Conservation (phyloP, 37 sponge, comb jelly and placozoan genomes). For the Halichondria panicea region DNA sequence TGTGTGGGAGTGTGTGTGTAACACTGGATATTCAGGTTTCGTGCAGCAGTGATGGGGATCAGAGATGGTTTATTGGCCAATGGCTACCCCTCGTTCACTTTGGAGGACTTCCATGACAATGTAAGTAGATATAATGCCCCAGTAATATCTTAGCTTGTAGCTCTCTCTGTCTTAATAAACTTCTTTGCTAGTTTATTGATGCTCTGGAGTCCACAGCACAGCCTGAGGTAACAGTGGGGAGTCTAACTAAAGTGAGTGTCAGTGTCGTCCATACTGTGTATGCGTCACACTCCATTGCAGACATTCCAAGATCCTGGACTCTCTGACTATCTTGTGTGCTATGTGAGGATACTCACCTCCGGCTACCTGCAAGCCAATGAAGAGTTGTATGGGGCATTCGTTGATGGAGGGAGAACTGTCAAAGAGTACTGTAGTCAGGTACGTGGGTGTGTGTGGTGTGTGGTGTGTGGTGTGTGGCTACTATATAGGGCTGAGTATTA, state of each 20-base stretch:
- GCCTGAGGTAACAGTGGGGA: slow-evolving; percentile 33
- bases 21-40: slow-evolving; percentile 50
- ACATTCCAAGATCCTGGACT: slow-evolving; percentile 75
- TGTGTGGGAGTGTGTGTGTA: not conserved
- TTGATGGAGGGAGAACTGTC: slow-evolving; percentile 74
- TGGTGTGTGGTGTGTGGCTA: too few species aligned
- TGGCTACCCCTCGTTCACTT: slow-evolving; percentile 85
- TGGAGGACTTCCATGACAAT: slow-evolving; percentile 96
- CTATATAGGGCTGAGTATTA: too few species aligned
- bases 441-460: too few species aligned
- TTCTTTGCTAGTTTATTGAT: slow-evolving; percentile 65
- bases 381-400: slow-evolving; percentile 89
- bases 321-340: slow-evolving; percentile 94
- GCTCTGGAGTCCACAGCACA: slow-evolving; percentile 51
- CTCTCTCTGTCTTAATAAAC: not conserved
- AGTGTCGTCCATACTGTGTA: not conserved
- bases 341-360: slow-evolving; percentile 82
- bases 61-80: slow-evolving; percentile 45
- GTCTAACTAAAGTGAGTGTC: slow-evolving; percentile 54
- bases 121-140: slow-evolving; percentile 22
- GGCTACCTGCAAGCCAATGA: slow-evolving; percentile 84
- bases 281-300: slow-evolving; percentile 16
- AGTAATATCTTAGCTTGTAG: not conserved
- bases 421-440: slow-evolving; percentile 90
- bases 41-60: slow-evolving; percentile 45